Conservation (phyloP, 2,888 invertebrate species). For the Chelonus formosanus region DNA sequence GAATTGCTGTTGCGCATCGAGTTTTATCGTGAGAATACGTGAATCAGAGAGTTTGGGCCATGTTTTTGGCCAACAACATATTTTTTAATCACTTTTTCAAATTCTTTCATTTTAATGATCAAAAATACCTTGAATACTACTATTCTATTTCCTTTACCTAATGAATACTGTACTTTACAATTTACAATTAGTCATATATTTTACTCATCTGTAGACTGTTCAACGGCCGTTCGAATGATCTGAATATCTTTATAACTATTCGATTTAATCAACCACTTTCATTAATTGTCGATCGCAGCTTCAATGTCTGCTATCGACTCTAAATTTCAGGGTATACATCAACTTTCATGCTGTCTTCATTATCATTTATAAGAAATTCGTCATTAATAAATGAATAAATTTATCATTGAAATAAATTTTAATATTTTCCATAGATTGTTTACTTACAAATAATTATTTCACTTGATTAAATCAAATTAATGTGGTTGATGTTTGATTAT, state of each 20-base stretch:
- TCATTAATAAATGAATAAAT: too few species aligned
- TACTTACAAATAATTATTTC: too few species aligned
- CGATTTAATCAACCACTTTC: slow-evolving; percentile 1
- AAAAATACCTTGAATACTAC: slow-evolving; percentile 49
- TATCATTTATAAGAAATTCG: slow-evolving; percentile 12
- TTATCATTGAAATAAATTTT: too few species aligned
- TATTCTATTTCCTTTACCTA: slow-evolving; percentile 40
- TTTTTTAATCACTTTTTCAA: slow-evolving; percentile 60
- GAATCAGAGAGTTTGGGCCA: slow-evolving; percentile 57
- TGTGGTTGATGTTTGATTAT: too few species aligned
- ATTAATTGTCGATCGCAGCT: slow-evolving; percentile 16
- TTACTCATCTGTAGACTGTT: slow-evolving; percentile 16
- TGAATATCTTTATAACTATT: slow-evolving; percentile 6
- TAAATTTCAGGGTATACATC: too few species aligned
- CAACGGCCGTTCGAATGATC: slow-evolving; percentile 30
- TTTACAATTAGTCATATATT: slow-evolving; percentile 21
- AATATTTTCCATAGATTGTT: too few species aligned
- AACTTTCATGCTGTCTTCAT: slow-evolving; percentile 15
- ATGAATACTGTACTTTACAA: slow-evolving; percentile 18
- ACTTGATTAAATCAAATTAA: too few species aligned
- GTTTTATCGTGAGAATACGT: slow-evolving; percentile 49
- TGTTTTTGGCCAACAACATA: slow-evolving; percentile 54
- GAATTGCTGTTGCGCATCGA: slow-evolving; percentile 49
- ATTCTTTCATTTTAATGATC: slow-evolving; percentile 37
- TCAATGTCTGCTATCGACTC: neutral